Conservation (phyloP, 2,113 vertebrate species). For the Mesoclemmys tuberculata region DNA sequence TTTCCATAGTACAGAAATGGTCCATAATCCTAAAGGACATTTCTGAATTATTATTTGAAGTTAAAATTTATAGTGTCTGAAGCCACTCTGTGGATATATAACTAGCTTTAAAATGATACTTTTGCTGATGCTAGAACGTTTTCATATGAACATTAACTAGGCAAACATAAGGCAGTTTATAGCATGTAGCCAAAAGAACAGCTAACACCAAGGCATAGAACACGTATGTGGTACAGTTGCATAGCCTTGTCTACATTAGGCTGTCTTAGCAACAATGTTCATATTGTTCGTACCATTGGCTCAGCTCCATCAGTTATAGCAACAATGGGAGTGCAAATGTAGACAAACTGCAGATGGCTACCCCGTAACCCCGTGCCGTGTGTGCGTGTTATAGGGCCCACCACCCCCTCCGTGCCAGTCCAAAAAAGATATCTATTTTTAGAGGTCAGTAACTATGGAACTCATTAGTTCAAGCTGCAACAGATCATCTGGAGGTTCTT, state of each 20-base stretch:
- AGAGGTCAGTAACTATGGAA: no score
- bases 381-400: no score
- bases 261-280: fast-evolving
- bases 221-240: background rate
- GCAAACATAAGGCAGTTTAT: background rate
- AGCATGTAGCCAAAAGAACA: background rate
- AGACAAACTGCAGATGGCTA: background rate
- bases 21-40: background rate
- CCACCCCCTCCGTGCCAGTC: no score
- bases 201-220: background rate
- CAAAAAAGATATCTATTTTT: no score
- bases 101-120: background rate
- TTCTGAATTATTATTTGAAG: background rate
- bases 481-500: no score
- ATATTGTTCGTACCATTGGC: background rate
- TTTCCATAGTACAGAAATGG: background rate
- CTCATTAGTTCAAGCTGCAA: no score
- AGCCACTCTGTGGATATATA: background rate
- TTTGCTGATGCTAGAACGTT: background rate
- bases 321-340: background rate
- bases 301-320: background rate
- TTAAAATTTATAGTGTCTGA: background rate
- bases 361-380: background rate
- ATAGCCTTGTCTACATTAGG: background rate
- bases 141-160: background rate